Evolutionary conservation across 2,888 invertebrate species (phyloP), one percentile per base, ranked within the genome.

Genomic region (Temnothorax ravouxi): DNA sequence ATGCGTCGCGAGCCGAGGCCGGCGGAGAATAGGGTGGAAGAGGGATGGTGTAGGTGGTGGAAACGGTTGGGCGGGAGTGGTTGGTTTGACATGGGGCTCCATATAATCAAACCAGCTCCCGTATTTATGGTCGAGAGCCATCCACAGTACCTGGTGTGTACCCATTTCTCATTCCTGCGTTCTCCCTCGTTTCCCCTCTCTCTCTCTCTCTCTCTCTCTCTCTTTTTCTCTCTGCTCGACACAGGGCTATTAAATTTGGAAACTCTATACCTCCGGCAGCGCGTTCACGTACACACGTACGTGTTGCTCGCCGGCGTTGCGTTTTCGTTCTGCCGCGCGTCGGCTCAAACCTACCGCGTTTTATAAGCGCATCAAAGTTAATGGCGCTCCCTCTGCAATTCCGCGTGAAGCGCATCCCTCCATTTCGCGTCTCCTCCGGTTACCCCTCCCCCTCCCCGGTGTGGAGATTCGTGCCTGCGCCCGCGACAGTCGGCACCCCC

Each of bases 161-260:
- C 87, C 90, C 88, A 90, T 90, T 89, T 87, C 90, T 90, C 90
- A 88, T 90, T 88, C 88, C 88, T 89, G 88, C 84, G 83, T 87
- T 80, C 87, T 88, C 66, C 8, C 64, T 21, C 62, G 13, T n/a
- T 1, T 18, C 18, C 18, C 25, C 18, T 34, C 15, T 15, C 44
- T 2, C 34, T 3, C 34, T 3, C 34, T 50, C n/a, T 54, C 38
- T 15, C 71, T 38, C 34, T n/a, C 44, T 3, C 52, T 21, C n/a
- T 11, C 50, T 29, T n/a, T 50, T 9, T 38, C 38, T 15, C 71
- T 38, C 34, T n/a, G 15, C 38, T 85, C 87, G 88, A 88, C 90
- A 91, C 92, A 92, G 91, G 87, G 92, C 92, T 93, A 93, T 93
- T 93, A 93, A 93, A 93, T 93, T 93, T 93, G 91, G 93, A 92